Evolutionary conservation across 2,113 vertebrate genomes (phyloP).

Genomic region (Plecturocebus donacophilus): DNA sequence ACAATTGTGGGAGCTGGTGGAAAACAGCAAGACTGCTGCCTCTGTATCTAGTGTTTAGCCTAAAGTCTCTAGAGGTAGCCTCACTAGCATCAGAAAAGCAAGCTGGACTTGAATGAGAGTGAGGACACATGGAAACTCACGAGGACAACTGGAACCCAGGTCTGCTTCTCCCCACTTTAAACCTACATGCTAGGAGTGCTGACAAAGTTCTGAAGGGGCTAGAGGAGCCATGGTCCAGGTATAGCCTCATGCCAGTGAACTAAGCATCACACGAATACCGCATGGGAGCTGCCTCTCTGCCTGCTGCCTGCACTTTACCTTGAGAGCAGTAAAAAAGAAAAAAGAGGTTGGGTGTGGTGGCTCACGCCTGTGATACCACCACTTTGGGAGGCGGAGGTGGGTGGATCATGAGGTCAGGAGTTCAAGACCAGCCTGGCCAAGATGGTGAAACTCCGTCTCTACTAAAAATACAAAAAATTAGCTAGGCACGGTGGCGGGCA

Average conservation of each 20-base stretch:
- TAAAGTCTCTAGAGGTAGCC: neutral
- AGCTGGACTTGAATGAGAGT: neutral
- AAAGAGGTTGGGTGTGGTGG: no score
- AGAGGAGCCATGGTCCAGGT: neutral
- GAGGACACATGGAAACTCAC: neutral
- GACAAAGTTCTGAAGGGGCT: neutral
- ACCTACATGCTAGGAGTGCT: neutral
- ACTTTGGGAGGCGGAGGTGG: no score
- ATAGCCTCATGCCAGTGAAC: neutral
- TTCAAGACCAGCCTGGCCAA: no score
- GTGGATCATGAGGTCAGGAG: no score
- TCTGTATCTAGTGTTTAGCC: neutral
- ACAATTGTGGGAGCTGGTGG: neutral
- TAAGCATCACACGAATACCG: neutral
- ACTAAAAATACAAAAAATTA: no score
- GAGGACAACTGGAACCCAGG: neutral
- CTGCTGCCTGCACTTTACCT: neutral
- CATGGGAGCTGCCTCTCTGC: neutral
- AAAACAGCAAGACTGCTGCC: neutral
- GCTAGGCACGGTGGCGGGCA: no score
- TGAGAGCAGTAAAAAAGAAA: neutral
- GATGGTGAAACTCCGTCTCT: no score
- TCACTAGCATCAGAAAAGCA: neutral
- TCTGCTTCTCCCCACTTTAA: neutral
- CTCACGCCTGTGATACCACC: no score